Evolutionary conservation across 2,113 vertebrate genomes (phyloP), one percentile per base, ranked within the genome.

Genomic region (Xenotilapia leptura): DNA sequence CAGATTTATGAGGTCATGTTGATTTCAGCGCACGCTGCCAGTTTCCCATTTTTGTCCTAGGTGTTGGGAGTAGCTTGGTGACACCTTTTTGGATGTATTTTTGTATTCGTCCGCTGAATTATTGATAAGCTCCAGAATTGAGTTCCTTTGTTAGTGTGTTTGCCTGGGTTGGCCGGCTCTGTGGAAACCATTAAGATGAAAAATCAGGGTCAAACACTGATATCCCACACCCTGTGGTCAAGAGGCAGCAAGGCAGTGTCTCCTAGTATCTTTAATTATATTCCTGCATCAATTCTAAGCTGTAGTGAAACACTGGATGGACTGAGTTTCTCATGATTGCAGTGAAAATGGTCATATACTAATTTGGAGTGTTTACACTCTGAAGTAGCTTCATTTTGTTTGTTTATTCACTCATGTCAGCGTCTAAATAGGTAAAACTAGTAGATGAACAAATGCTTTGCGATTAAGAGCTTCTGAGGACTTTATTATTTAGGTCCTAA

Each of bases 41-140:
- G 33, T 19, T 45, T 56, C 23, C 33, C 26, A 51, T 21, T 84
- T 45, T n/a, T 55, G 33, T 33, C 26, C 33, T 3, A n/a, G n/a
- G 15, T 80, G 62, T 42, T 33, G 2, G 7, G 26, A 90, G 86
- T 31, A 60, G 51, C 73, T 82, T n/a, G 7, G 5, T 79, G 73
- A 91, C 89, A 91, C 80, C 88, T 84, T 45, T 58, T 42, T 10
- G 58, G 23, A 38, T 89, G 8, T 91, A 85, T 90, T 90, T 90
- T 87, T 86, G 33, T 83, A 87, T 83, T 85, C 26, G 60, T 17
- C 17, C 7, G 13, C 33, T 92, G 83, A 91, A 92, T 90, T 88
- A 92, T 92, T 84, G 68, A 93, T 89, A 55, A 31, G 28, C 4
- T 85, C 38, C 55, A 82, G 21, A 88, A 81, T 83, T 77, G 55